A percentile compares a stretch with the other conserved stretches of the same genome.
Conservation (phyloP, 2,797 vertebrate species). For the Betta splendens region DNA sequence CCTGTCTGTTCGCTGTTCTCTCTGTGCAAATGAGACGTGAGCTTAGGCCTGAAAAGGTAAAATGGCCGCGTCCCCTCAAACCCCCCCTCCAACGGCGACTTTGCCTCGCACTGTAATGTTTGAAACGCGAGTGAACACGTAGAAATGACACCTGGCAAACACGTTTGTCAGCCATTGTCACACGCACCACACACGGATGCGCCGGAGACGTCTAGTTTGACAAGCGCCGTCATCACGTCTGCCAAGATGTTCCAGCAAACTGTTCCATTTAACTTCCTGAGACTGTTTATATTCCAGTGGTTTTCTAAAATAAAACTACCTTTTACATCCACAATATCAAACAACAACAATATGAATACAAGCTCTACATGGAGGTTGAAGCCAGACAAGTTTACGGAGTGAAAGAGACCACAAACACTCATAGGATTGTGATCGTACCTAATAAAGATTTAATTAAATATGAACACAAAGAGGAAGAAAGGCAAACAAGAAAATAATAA, state of each 20-base stretch:
- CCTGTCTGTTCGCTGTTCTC: conserved; percentile 32
- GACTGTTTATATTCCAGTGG: neutral
- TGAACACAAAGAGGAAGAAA: too few relatives aligned
- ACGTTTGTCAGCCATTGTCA: neutral
- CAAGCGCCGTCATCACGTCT: conserved; percentile 6
- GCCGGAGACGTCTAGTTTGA: neutral
- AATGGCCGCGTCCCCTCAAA: conserved; percentile 37
- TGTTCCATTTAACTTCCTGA: neutral
- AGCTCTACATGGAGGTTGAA: too few relatives aligned
- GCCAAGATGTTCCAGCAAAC: conserved; percentile 15
- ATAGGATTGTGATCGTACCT: too few relatives aligned
- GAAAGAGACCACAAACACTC: too few relatives aligned
- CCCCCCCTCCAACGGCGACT: conserved; percentile 6
- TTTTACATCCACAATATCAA: too few relatives aligned
- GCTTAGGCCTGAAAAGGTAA: conserved; percentile 51
- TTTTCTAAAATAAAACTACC: too few relatives aligned
- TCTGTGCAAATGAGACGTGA: conserved; percentile 51
- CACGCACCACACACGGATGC: neutral
- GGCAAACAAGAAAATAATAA: too few relatives aligned
- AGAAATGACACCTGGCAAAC: too few relatives aligned
- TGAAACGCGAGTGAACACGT: too few relatives aligned
- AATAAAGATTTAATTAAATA: too few relatives aligned
- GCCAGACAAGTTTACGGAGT: too few relatives aligned
- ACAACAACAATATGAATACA: too few relatives aligned
- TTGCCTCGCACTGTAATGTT: conserved; percentile 19